A percentile compares a stretch with the other conserved stretches of the same genome.
Conservation (phyloP, 2,888 invertebrate genomes). For the Chloromyia formosa region DNA sequence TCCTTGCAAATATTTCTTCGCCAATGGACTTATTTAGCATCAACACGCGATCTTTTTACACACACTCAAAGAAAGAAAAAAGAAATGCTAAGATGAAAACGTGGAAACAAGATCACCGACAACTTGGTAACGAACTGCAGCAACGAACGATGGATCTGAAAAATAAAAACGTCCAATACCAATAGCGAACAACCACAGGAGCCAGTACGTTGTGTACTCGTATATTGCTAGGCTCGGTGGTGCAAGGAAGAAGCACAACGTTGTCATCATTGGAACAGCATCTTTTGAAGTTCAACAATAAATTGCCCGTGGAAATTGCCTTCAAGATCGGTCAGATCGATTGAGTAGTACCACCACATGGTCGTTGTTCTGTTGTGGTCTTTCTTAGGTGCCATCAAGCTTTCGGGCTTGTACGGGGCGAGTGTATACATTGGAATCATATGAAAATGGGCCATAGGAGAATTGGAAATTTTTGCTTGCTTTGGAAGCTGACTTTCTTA, state of each 20-base stretch:
- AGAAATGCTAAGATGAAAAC: conserved; percentile 16
- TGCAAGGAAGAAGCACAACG: conserved; percentile 16
- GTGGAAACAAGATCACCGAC: conserved; percentile 21
- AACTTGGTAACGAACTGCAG: conserved; percentile 32
- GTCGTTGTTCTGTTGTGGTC: neutral
- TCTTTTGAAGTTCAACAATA: conserved; percentile 46
- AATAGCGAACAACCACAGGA: conserved; percentile 27
- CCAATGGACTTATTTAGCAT: conserved; percentile 49
- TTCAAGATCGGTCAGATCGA: conserved; percentile 47
- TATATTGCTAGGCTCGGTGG: neutral
- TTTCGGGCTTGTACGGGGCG: neutral
- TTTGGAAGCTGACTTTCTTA: too few species aligned
- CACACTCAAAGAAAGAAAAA: conserved; percentile 43
- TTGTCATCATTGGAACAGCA: conserved; percentile 25
- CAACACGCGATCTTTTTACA: conserved; percentile 49
- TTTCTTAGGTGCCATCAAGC: conserved; percentile 17
- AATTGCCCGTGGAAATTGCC: conserved; percentile 48
- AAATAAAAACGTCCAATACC: neutral
- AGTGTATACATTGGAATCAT: neutral
- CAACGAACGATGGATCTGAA: conserved; percentile 19
- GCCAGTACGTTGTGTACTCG: neutral
- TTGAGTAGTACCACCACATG: conserved; percentile 39
- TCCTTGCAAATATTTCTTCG: neutral
- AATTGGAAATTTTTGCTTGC: too few species aligned
- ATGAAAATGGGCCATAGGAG: conserved; percentile 8